Evolutionary conservation across 2,797 vertebrate species (phyloP).

Genomic region (Limosa lapponica): DNA sequence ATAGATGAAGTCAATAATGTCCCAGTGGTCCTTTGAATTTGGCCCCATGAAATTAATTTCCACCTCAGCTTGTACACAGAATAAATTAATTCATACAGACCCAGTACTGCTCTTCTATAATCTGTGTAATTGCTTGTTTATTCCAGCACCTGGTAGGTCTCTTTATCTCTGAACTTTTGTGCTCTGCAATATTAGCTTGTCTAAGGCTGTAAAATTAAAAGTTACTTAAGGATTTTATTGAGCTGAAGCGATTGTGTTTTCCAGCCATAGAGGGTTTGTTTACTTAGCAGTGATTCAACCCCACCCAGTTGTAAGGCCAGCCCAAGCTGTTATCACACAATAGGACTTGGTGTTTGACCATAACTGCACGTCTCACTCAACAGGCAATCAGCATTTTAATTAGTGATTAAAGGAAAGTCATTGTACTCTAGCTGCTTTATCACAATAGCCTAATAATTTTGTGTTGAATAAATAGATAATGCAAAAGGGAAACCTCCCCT

Average conservation of each 20-base stretch:
- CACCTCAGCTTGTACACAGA: constrained; percentile 67
- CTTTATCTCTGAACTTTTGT: constrained; percentile 72
- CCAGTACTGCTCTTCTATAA: constrained; percentile 62
- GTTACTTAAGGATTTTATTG: constrained; percentile 75
- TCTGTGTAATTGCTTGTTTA: constrained; percentile 76
- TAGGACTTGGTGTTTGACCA: constrained; percentile 83
- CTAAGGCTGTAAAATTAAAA: constrained; percentile 74
- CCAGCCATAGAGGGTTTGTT: constrained; percentile 70
- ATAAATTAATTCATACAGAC: constrained; percentile 70
- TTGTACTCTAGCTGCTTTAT: constrained; percentile 83
- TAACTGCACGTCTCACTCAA: constrained; percentile 83
- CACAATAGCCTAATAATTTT: constrained; percentile 87
- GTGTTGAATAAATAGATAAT: constrained; percentile 86
- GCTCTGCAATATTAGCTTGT: constrained; percentile 69
- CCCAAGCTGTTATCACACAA: constrained; percentile 81
- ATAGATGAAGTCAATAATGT: constrained; percentile 65
- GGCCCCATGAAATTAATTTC: constrained; percentile 76
- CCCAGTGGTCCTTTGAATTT: constrained; percentile 70
- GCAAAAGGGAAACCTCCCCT: constrained; percentile 80
- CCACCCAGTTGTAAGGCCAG: constrained; percentile 80
- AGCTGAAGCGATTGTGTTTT: constrained; percentile 72
- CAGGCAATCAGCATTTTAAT: constrained; percentile 87
- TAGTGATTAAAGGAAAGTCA: constrained; percentile 86
- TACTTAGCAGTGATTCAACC: constrained; percentile 68
- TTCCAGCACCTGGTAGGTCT: constrained; percentile 68